Evolutionary conservation across 2,113 vertebrate species (phyloP).

Genomic region (Plecotus auritus): DNA sequence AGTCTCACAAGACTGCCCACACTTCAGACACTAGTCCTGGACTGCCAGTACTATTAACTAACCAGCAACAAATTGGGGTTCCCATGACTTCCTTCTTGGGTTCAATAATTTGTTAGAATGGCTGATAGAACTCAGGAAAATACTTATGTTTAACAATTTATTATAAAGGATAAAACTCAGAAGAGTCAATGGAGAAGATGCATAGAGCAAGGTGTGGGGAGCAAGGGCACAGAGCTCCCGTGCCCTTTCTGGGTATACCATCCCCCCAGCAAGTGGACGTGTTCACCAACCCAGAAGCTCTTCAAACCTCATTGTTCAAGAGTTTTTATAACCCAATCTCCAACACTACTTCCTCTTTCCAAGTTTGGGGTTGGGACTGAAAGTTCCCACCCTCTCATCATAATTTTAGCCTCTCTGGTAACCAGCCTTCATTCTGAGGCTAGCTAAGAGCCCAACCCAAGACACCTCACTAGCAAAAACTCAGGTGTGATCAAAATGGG

Average conservation of each 20-base stretch:
- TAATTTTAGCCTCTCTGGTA: background rate
- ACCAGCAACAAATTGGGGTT: background rate
- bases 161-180: background rate
- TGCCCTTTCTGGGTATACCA: background rate
- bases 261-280: background rate
- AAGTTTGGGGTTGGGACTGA: background rate
- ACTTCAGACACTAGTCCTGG: background rate
- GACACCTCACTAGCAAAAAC: background rate
- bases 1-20: background rate
- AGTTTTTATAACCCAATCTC: background rate
- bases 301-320: background rate
- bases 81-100: background rate
- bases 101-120: background rate
- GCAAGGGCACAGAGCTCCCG: accelerated
- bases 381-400: background rate
- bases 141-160: background rate
- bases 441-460: background rate
- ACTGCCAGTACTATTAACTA: background rate
- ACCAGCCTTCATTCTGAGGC: background rate
- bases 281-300: background rate
- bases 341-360: too few species aligned
- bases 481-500: background rate
- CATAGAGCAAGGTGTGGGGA: background rate
- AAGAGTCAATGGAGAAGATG: background rate
- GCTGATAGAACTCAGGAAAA: background rate